phyloP scores from a whole-genome alignment of 1,140 invertebrate genomes.

The Danaus plexippus region DNA sequence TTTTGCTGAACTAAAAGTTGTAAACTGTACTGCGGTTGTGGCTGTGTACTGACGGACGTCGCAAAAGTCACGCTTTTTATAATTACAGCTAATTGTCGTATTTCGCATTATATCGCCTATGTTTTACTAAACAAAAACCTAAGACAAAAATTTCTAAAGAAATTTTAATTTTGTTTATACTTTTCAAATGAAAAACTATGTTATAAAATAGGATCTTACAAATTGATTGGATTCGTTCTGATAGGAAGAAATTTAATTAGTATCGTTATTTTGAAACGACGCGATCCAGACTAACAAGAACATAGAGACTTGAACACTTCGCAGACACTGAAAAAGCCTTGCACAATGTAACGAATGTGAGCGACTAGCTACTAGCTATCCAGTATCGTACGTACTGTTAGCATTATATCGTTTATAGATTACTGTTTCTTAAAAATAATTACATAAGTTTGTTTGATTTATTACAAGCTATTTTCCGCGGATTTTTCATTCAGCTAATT shows the following conservation, averaged over 20 bases:
- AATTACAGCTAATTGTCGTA: conserved; percentile 3
- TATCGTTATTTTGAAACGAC: conserved; percentile 39
- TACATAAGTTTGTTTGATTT: no score
- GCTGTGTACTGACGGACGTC: conserved; percentile 8
- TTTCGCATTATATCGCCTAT: background rate
- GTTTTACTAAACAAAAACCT: no score
- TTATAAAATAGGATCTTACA: conserved; percentile 1
- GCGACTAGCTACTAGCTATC: conserved; percentile 3
- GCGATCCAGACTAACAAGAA: conserved; percentile 34
- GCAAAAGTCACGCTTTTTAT: conserved; percentile 8
- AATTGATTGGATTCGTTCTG: conserved; percentile 42
- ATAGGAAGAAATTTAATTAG: conserved; percentile 44
- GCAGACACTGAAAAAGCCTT: conserved; percentile 33
- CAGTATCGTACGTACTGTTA: no score
- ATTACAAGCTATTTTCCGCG: no score
- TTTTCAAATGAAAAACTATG: no score
- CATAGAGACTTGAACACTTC: conserved; percentile 15
- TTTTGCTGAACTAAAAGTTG: conserved; percentile 29
- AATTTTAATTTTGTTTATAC: no score
- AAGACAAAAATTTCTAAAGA: no score
- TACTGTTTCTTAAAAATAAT: no score
- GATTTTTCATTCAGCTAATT: no score
- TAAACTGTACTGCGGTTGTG: conserved; percentile 14
- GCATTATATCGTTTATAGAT: no score
- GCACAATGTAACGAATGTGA: conserved; percentile 20